These are phyloP conservation scores for Ammospiza caudacuta DNA, from an alignment of 2,113 vertebrate genomes.

Conservation along the genomic window DNA sequence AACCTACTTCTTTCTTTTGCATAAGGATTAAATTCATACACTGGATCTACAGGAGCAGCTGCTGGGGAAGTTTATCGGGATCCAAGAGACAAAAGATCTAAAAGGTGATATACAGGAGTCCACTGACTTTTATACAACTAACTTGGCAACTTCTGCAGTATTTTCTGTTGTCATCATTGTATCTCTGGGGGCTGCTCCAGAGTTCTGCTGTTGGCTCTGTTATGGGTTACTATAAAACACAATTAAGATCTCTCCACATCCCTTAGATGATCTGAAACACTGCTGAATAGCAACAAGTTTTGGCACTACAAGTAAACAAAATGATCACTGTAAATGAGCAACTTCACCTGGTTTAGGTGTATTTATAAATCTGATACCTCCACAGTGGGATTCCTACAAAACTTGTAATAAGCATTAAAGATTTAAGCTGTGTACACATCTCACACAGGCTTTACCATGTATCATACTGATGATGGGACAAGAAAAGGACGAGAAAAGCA, in stretches of 20 bases:
- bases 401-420: neutral
- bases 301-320: neutral
- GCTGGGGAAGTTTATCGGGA: constrained; percentile 85
- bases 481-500: neutral
- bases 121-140: neutral
- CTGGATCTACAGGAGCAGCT: constrained; percentile 86
- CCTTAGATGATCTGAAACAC: neutral
- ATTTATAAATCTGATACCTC: neutral
- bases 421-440: neutral
- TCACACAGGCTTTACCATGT: neutral
- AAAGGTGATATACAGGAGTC: constrained; percentile 78
- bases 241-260: neutral
- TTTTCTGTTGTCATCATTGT: neutral
- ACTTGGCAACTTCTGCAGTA: neutral
- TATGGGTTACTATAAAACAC: neutral
- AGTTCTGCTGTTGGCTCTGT: neutral
- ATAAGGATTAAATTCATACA: constrained; percentile 90
- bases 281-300: neutral
- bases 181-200: neutral
- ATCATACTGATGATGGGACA: neutral
- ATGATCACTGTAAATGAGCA: neutral
- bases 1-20: constrained; percentile 53
- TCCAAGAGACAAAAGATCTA: constrained; percentile 85
- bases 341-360: neutral
- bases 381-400: neutral